phyloP scores from a whole-genome alignment of 2,888 invertebrate species.

The Eupithecia abbreviata region DNA sequence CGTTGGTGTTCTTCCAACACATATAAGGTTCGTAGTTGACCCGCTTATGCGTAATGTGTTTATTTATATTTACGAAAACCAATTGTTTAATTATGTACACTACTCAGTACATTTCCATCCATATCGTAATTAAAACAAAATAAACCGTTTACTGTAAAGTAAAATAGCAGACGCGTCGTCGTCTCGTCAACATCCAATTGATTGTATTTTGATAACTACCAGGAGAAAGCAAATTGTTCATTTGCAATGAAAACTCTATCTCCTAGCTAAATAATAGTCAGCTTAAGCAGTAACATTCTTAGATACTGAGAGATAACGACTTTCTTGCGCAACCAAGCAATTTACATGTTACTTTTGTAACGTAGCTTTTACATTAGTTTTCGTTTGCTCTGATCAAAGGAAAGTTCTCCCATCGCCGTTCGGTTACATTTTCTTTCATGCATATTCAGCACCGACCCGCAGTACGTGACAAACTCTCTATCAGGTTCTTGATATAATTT shows the following conservation, averaged over 20 bases:
- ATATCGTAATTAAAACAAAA: neutral
- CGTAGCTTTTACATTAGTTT: conserved; percentile 27
- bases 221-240: conserved; percentile 29
- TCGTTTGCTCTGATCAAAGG: conserved; percentile 21
- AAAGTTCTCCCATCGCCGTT: conserved; percentile 18
- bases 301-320: conserved; percentile 42
- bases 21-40: no score
- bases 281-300: conserved; percentile 39
- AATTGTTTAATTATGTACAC: neutral
- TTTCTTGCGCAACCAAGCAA: conserved; percentile 44
- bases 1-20: no score
- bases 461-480: conserved; percentile 41
- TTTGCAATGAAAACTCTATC: conserved; percentile 37
- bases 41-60: no score
- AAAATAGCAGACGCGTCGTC: neutral
- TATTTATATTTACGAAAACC: neutral
- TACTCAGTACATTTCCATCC: neutral
- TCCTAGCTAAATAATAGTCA: conserved; percentile 36
- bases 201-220: neutral
- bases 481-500: conserved; percentile 19
- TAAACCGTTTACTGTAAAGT: neutral
- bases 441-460: conserved; percentile 37
- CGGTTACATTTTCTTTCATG: conserved; percentile 31
- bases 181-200: neutral
- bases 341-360: conserved; percentile 44